These are phyloP conservation scores for Drosophila pseudotalamancana DNA, from an alignment of 2,888 invertebrate genomes.

Conservation along the genomic window DNA sequence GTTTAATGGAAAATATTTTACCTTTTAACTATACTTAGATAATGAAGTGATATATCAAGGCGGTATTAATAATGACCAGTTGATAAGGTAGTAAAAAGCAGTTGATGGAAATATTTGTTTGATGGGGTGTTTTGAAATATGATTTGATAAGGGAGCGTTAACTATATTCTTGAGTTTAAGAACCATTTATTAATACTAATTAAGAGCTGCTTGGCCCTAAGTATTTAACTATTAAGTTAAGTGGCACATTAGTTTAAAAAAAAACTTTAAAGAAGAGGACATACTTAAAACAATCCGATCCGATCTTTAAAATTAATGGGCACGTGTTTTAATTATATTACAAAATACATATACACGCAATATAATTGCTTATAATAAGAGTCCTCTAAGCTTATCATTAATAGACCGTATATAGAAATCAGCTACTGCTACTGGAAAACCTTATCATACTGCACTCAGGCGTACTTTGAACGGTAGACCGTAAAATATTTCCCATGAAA, in stretches of 20 bases:
- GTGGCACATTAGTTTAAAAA: background rate
- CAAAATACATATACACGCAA: background rate
- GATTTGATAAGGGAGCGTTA: too few species aligned
- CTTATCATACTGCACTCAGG: slow-evolving; percentile 34
- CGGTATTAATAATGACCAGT: slow-evolving; percentile 6
- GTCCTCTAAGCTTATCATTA: slow-evolving; percentile 39
- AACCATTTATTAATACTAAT: background rate
- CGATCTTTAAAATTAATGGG: background rate
- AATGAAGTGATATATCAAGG: too few species aligned
- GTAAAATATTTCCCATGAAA: slow-evolving; percentile 45
- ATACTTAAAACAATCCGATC: background rate
- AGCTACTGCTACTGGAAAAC: slow-evolving; percentile 5
- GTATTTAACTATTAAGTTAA: background rate
- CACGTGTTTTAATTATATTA: background rate
- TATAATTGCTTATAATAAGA: slow-evolving; percentile 10
- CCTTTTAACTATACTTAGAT: slow-evolving; percentile 17
- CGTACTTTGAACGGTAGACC: slow-evolving; percentile 47
- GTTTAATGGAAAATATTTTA: slow-evolving; percentile 32
- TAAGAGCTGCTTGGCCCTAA: background rate
- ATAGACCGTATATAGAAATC: background rate
- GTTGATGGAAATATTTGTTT: background rate
- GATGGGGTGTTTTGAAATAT: background rate
- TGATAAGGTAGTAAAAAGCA: slow-evolving; percentile 9
- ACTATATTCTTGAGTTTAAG: too few species aligned
- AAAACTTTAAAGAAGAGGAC: background rate